Evolutionary conservation across 2,113 vertebrate genomes (phyloP).

Genomic region (Fukomys damarensis): DNA sequence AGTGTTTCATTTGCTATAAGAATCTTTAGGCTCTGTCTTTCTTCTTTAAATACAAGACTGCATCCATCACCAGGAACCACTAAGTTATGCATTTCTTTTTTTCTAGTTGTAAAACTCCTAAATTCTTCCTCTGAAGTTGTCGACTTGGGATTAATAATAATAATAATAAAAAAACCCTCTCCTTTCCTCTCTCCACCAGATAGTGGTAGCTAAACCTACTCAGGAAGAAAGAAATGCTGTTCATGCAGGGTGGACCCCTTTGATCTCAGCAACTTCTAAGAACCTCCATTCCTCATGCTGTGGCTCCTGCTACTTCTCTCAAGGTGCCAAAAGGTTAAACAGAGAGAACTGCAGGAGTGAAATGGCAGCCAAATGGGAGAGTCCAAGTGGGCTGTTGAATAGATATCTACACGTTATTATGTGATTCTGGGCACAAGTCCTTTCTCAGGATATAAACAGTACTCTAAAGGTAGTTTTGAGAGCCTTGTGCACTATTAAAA

Average conservation of each 20-base stretch:
- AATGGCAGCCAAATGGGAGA: constrained; percentile 76
- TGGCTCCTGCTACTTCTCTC: constrained; percentile 80
- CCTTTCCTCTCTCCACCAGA: background rate
- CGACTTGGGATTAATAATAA: constrained; percentile 34
- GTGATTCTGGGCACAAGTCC: background rate
- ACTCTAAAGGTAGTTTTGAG: constrained; percentile 40
- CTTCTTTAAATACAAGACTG: background rate
- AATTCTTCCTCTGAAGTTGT: constrained; percentile 57
- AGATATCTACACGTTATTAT: background rate
- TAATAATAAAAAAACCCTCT: background rate
- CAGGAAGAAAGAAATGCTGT: constrained; percentile 68
- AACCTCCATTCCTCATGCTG: constrained; percentile 66
- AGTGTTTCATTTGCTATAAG: background rate
- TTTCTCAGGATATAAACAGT: constrained; percentile 36
- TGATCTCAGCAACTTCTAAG: constrained; percentile 74
- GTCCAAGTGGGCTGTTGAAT: background rate
- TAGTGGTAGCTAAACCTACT: constrained; percentile 51
- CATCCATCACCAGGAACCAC: background rate
- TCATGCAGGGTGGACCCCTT: constrained; percentile 61
- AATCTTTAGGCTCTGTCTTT: background rate
- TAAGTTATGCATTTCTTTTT: constrained; percentile 5
- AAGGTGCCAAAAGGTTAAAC: constrained; percentile 78
- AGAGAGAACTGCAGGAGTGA: constrained; percentile 53
- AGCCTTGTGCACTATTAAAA: constrained; percentile 36
- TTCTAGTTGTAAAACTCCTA: constrained; percentile 49